phyloP scores from a whole-genome alignment of 2,888 invertebrate genomes.

The Trachelus stipa region DNA sequence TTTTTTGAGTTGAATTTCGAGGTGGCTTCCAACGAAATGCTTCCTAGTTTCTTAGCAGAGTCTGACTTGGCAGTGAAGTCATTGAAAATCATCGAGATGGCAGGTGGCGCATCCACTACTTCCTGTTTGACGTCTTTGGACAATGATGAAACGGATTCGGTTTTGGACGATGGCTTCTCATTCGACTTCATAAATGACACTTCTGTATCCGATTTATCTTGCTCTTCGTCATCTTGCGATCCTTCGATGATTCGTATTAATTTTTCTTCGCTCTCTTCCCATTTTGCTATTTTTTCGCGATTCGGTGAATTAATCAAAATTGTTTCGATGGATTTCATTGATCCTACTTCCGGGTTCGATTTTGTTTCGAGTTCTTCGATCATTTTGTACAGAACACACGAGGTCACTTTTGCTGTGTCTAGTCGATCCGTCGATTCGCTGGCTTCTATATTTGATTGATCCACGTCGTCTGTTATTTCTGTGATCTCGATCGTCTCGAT shows the following conservation, averaged over 20 bases:
- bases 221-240: conserved; percentile 9
- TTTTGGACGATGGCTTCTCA: background rate
- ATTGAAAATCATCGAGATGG: background rate
- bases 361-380: conserved; percentile 42
- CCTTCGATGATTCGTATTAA: conserved; percentile 43
- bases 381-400: conserved; percentile 39
- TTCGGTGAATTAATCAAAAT: background rate
- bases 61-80: background rate
- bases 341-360: conserved; percentile 22
- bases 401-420: conserved; percentile 31
- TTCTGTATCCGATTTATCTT: conserved; percentile 7
- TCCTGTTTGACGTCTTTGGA: background rate
- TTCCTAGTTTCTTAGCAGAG: background rate
- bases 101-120: background rate
- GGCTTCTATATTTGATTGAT: conserved; percentile 16
- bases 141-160: background rate
- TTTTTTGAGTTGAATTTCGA: conserved; percentile 21
- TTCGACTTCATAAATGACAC: background rate
- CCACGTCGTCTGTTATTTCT: background rate
- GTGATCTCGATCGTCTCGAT: background rate
- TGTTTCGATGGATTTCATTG: conserved; percentile 19
- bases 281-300: conserved; percentile 24
- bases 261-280: conserved; percentile 46
- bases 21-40: background rate
- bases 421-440: background rate